phyloP scores from a whole-genome alignment of 2,797 vertebrate species.

The Sebastes minor region DNA sequence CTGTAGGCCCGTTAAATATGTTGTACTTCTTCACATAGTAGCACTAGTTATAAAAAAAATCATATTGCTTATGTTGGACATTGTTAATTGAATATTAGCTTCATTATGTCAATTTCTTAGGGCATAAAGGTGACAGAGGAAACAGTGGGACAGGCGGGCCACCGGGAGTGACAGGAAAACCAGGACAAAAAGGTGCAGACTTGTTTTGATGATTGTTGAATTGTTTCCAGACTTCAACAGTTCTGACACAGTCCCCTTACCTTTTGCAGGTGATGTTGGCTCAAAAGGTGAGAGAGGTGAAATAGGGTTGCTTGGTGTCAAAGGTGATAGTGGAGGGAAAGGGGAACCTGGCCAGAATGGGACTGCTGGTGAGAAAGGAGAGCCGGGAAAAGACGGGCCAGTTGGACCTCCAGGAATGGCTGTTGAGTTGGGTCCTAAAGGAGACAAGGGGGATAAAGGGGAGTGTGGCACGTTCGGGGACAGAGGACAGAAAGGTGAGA shows the following conservation, averaged over 20 bases:
- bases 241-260: conserved; percentile 16
- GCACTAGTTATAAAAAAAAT: neutral
- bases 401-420: conserved; percentile 79
- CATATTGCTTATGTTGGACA: neutral
- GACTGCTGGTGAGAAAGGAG: conserved; percentile 91
- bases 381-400: conserved; percentile 84
- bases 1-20: neutral
- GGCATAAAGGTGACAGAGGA: conserved; percentile 91
- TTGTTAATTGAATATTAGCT: neutral
- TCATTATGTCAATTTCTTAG: conserved; percentile 65
- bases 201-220: neutral
- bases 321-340: conserved; percentile 88
- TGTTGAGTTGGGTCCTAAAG: conserved; percentile 87
- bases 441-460: conserved; percentile 90
- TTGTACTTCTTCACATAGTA: neutral
- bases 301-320: conserved; percentile 83
- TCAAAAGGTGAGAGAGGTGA: conserved; percentile 90
- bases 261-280: conserved; percentile 87
- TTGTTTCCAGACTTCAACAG: neutral
- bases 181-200: conserved; percentile 88
- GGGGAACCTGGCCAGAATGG: conserved; percentile 89
- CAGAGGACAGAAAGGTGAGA: conserved; percentile 87
- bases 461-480: conserved; percentile 86
- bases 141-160: conserved; percentile 83
- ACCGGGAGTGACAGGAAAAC: conserved; percentile 89